These are phyloP conservation scores for Frankliniella fusca DNA, from an alignment of 2,888 invertebrate genomes.

Conservation along the genomic window DNA sequence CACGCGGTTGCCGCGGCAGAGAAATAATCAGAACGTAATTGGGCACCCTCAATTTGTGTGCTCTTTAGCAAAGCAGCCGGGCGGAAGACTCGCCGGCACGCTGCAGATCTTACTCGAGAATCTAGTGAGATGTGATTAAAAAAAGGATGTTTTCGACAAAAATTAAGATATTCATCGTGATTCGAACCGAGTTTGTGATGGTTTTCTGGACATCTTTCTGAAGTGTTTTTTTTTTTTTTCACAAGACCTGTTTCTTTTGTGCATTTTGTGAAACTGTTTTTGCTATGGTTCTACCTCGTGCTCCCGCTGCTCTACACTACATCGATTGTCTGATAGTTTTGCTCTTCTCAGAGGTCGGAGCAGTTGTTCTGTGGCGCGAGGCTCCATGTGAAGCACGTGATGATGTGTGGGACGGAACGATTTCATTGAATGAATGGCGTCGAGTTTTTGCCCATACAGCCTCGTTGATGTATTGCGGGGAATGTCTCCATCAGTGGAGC, in stretches of 20 bases:
- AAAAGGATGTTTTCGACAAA: neutral
- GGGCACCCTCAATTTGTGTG: too few species aligned
- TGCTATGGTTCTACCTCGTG: neutral
- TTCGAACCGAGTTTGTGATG: too few species aligned
- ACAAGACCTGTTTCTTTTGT: too few species aligned
- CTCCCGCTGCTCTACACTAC: neutral
- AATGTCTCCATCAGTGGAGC: neutral
- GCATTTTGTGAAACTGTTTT: neutral
- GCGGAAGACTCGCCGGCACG: too few species aligned
- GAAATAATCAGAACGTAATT: too few species aligned
- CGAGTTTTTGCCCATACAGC: neutral
- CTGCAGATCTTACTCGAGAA: too few species aligned
- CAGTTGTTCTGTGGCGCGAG: neutral
- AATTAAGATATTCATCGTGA: too few species aligned
- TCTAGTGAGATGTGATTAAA: too few species aligned
- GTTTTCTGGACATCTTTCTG: too few species aligned
- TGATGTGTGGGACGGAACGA: slow-evolving; percentile 8
- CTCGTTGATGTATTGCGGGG: neutral
- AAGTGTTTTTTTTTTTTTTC: neutral
- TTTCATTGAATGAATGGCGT: neutral
- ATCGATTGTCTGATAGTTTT: neutral
- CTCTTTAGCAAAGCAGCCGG: too few species aligned
- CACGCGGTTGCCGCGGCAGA: too few species aligned
- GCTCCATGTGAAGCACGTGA: neutral
- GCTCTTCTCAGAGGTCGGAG: neutral